Base-by-base conservation (phyloP, 2,888 invertebrate species). In the Hymenopus coronatus region DNA sequence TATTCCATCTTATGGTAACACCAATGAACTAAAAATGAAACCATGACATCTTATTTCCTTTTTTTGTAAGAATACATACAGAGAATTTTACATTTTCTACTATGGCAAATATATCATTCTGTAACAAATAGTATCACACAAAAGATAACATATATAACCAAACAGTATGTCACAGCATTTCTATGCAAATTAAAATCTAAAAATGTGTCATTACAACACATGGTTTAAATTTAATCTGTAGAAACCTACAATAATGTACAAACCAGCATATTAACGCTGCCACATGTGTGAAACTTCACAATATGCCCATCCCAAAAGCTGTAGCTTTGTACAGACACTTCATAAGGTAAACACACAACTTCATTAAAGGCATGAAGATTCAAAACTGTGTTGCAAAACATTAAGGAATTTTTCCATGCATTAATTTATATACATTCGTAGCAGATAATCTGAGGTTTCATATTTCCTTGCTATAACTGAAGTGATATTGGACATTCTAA, bases 41-140 rank as follows among this genome's bases (percentile, higher is more conserved):
- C 28, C 81, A 86, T 86, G 28, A 70, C 54, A 70, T 70, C 0
- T 4, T 20, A 25, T 70, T 40, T 85, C 27, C 70, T 70, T 15
- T 86, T 70, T 86, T 81, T 86, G 81, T 70, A 86, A 81, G 86
- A 81, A n/a, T 86, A 86, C 54, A 86, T 86, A 86, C 81, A 86
- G 86, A 86, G 81, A 81, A 20, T 81, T 27, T 86, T 81, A 86
- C 28, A 70, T 86, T 86, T 25, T 81, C 28, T 81, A 54, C 54
- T 86, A 86, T 86, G 86, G 86, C 81, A 81, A 86, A 86, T 86
- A 86, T 86, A 86, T 81, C 81, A 70, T 81, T 86, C 28, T 86
- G 46, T 86, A 86, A 86, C 86, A 86, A 86, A 70, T 28, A 54
- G 28, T 85, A 70, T 81, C 54, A 70, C 86, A 86, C 86, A 86